These are phyloP conservation scores for Lepeophtheirus salmonis DNA, from an alignment of 1,140 invertebrate species.

Conservation along the genomic window DNA sequence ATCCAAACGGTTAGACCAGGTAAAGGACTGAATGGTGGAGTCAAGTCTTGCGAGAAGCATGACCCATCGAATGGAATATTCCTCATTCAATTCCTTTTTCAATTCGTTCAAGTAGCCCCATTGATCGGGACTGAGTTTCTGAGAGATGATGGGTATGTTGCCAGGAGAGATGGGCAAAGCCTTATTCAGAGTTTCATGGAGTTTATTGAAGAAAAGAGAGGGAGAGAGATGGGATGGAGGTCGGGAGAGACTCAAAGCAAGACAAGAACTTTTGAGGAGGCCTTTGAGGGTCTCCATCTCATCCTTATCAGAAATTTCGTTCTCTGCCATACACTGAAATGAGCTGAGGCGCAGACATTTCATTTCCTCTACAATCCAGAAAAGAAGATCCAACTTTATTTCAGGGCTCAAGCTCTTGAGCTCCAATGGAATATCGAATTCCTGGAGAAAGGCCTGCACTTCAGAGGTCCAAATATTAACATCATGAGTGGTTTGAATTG, in stretches of 20 bases:
- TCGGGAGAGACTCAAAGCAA: background rate
- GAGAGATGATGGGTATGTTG: background rate
- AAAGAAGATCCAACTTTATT: background rate
- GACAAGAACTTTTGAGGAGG: background rate
- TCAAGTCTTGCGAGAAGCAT: background rate
- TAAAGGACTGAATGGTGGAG: background rate
- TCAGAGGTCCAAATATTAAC: background rate
- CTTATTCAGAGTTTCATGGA: background rate
- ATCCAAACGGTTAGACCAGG: background rate
- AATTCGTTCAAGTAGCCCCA: background rate
- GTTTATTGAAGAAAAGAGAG: background rate
- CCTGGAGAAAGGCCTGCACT: background rate
- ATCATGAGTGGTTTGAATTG: background rate
- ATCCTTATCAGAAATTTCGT: background rate
- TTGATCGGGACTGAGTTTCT: background rate
- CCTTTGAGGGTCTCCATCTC: background rate
- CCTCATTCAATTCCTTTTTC: background rate
- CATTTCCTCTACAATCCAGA: background rate
- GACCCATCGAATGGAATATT: background rate
- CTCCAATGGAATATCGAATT: background rate
- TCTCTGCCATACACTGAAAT: background rate
- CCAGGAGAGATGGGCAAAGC: background rate
- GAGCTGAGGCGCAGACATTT: background rate
- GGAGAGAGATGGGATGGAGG: background rate
- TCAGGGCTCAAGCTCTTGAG: background rate